Evolutionary conservation across 1,140 invertebrate species (phyloP).

Genomic region (Wiebesia pumilae): DNA sequence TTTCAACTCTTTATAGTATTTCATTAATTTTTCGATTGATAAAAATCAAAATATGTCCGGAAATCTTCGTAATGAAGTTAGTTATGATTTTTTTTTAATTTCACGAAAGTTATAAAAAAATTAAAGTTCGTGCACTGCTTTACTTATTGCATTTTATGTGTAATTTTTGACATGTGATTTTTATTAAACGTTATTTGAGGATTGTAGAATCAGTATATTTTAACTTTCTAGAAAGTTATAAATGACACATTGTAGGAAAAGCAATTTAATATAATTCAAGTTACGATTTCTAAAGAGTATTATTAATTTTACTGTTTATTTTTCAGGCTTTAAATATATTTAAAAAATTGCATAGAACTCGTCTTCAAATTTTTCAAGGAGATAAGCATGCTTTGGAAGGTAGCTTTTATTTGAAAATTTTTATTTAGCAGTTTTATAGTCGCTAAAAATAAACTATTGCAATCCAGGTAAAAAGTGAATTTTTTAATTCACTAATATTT

Average conservation of each 20-base stretch:
- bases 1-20: background rate
- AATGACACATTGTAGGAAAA: too few relatives aligned
- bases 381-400: conserved; percentile 78
- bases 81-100: conserved; percentile 29
- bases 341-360: conserved; percentile 80
- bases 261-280: background rate
- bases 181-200: background rate
- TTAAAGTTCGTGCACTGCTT: background rate
- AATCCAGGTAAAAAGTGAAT: background rate
- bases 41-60: conserved; percentile 57
- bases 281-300: background rate
- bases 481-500: background rate
- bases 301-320: background rate
- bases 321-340: conserved; percentile 79
- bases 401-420: conserved; percentile 35
- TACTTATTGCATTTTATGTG: background rate
- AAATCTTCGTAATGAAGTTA: conserved; percentile 65
- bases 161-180: background rate
- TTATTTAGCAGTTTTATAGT: background rate
- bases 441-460: background rate
- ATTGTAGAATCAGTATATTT: background rate
- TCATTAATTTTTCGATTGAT: background rate
- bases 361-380: conserved; percentile 78
- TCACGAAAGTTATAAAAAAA: background rate
- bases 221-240: background rate